Evolutionary conservation across 2,797 vertebrate species (phyloP).

Genomic region (Pogoniulus pusillus): DNA sequence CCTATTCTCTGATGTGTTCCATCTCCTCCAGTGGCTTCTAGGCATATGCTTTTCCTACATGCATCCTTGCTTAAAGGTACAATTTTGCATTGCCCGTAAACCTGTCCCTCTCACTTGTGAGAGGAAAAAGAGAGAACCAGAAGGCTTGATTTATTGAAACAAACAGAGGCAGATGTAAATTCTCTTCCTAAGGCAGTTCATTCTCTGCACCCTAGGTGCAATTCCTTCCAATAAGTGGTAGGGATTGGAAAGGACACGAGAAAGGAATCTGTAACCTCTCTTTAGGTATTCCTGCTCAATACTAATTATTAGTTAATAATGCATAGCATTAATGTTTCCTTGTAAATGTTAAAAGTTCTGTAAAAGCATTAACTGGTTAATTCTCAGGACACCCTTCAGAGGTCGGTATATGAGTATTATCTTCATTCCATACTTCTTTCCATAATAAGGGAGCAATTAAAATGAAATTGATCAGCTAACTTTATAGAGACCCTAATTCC

Average conservation of each 20-base stretch:
- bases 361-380: constrained; percentile 41
- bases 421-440: constrained; percentile 62
- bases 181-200: constrained; percentile 25
- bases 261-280: constrained; percentile 17
- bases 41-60: neutral
- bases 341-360: constrained; percentile 17
- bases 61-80: neutral
- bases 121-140: neutral
- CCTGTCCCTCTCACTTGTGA: neutral
- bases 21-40: neutral
- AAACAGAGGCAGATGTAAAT: constrained; percentile 33
- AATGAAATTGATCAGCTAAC: constrained; percentile 71
- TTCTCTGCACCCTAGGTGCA: neutral
- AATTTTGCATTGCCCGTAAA: constrained; percentile 8
- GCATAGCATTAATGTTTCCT: constrained; percentile 13
- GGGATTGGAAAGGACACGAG: neutral
- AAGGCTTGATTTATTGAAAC: constrained; percentile 40
- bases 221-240: constrained; percentile 12
- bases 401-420: constrained; percentile 2
- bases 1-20: neutral
- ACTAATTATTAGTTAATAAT: constrained; percentile 46
- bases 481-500: constrained; percentile 68
- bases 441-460: constrained; percentile 75
- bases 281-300: constrained; percentile 35
- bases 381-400: constrained; percentile 26